These are phyloP conservation scores for Lagopus muta DNA, from an alignment of 2,113 vertebrate genomes.

Conservation along the genomic window DNA sequence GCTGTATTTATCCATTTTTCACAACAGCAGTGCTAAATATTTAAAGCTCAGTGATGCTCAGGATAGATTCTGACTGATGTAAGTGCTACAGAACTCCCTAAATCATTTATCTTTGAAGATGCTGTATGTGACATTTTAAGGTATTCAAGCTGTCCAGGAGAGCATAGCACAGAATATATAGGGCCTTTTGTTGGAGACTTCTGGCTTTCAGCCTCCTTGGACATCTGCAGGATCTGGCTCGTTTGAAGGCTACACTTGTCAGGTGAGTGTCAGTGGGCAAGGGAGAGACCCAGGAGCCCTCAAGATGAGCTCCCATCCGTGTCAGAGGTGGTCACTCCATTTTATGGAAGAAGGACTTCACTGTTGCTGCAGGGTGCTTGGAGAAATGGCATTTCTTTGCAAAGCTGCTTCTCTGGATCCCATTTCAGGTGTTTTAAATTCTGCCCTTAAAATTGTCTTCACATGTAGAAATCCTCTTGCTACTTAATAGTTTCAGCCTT, in stretches of 20 bases:
- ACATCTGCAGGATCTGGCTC: background rate
- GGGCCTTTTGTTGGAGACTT: background rate
- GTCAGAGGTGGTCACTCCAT: background rate
- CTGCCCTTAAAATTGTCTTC: background rate
- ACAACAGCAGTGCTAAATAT: background rate
- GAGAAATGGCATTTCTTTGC: background rate
- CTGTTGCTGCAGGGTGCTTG: fast-evolving
- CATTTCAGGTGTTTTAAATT: background rate
- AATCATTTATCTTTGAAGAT: background rate
- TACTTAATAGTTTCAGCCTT: background rate
- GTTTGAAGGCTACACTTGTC: background rate
- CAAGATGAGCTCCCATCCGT: background rate
- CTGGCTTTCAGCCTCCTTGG: background rate
- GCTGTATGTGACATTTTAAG: background rate
- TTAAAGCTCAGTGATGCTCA: background rate
- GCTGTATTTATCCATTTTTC: background rate
- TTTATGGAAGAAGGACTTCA: background rate
- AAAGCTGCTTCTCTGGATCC: background rate
- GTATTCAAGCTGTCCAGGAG: background rate
- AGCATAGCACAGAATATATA: background rate
- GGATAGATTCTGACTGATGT: background rate
- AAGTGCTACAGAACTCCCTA: background rate
- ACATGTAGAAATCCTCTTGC: background rate
- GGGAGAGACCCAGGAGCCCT: background rate
- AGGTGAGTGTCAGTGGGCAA: background rate